Evolutionary conservation across 2,888 invertebrate species (phyloP), one percentile per base, ranked within the genome.

Genomic region (Alloplasta piceator): DNA sequence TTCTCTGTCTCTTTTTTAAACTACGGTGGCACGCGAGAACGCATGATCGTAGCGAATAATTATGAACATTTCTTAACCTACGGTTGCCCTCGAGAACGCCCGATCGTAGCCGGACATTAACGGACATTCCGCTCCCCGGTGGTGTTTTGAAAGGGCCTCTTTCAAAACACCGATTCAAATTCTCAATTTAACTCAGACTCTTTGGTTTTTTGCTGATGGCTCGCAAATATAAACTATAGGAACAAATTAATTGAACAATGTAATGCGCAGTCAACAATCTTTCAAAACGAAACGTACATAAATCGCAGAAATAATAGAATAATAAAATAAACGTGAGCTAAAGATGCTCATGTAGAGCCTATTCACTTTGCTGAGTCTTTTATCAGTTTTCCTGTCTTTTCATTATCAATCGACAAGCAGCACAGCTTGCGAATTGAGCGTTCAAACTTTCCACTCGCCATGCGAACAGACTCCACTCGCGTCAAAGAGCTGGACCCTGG

Each of bases 391-490:
- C n/a, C 10, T 9, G 9, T 61, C 10, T 71, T 1, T 41, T 72
- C 72, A 10, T 61, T 41, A 36, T 64, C 64, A 0, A 39, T 58
- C 14, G 87, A 86, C 3, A 86, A 74, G 4, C 82, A 79, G 63
- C 85, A 87, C 7, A 88, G 50, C n/a, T 84, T 82, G 9, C 66
- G 72, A 4, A 85, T 70, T 1, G 86, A 73, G 68, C 48, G 38
- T 39, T 63, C 58, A 10, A 70, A 75, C 1, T 68, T 56, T n/a
- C 86, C 84, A 12, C 61, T 79, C 50, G 77, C 16, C 1, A 89
- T 89, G 12, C 83, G 80, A 6, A 91, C 80, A 1, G 87, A 84
- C 0, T 83, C 89, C 0, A 89, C 89, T 64, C 89, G 68, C 0
- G 83, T 71, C 0, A 86, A 52, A 5, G 78, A 77, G 71, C 90